Base-by-base conservation (phyloP, 1,140 invertebrate species). In the Bombus ignitus region DNA sequence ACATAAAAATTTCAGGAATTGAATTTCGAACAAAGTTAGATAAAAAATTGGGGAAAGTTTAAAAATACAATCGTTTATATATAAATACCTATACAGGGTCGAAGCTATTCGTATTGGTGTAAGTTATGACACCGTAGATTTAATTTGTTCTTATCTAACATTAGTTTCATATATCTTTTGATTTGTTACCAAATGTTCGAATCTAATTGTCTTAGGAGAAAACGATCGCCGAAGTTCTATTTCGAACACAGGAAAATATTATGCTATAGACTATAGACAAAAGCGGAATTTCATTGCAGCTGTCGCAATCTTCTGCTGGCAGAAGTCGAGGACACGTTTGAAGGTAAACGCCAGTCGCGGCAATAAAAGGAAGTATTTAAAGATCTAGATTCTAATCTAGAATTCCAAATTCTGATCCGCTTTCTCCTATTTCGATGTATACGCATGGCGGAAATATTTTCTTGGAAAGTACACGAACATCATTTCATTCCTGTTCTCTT, bases 291-390 rank as follows among this genome's bases (percentile, higher is more conserved):
- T 62, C 57, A 77, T 62, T 77, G 28, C 37, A 62, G 53, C 28
- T 77, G 74, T 76, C 35, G 74, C 74, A 76, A 77, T 59, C 28
- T 42, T 77, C 28, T 18, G 75, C 35, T 28, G 6, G 4, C 53
- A 76, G 53, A 62, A 77, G 57, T 62, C 35, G 57, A 77, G 37
- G 37, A 77, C 57, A 77, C 37, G 75, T 62, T 22, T 39, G 75
- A 77, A 59, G 57, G 37, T 62, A 62, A 77, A 77, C 37, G 37
- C 15, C 37, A 9, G 57, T 15, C 57, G 28, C 25, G 57, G 37
- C 9, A n/a, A 62, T n/a, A n/a, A 39, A n/a, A 59, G 28, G 37
- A 39, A 62, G 37, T 18, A 39, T 37, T 22, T 15, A 53, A 66
- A 39, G 18, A 44, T 35, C 32, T 13, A 37, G 35, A 42, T 62